phyloP scores from a whole-genome alignment of 2,888 invertebrate genomes.

The Sialis lutaria region DNA sequence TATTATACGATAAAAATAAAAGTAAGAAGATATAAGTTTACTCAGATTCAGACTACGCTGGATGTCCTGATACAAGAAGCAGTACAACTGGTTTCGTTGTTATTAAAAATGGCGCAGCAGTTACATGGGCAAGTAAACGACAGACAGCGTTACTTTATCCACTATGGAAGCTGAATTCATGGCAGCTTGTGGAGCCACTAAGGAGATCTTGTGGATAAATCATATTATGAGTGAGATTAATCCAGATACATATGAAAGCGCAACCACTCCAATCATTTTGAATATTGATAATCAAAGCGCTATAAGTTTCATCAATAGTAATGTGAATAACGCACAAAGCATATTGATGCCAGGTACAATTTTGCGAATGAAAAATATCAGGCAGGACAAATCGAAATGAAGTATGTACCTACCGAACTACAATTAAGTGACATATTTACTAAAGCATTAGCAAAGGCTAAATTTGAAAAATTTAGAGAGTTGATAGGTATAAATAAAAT shows the following conservation, averaged over 20 bases:
- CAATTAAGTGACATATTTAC: background rate
- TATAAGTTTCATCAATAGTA: background rate
- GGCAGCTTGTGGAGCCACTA: background rate
- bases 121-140: constrained; percentile 8
- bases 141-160: constrained; percentile 6
- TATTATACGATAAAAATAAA: constrained; percentile 5
- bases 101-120: constrained; percentile 6
- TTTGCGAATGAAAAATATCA: background rate
- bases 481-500: no score
- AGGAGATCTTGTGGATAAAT: background rate
- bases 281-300: background rate
- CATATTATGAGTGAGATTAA: background rate
- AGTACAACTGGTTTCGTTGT: constrained; percentile 9
- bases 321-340: background rate
- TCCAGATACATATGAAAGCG: background rate
- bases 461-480: no score
- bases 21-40: constrained; percentile 5
- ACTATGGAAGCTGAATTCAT: constrained; percentile 3
- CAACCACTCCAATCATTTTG: background rate
- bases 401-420: background rate
- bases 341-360: background rate
- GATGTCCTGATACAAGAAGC: constrained; percentile 8
- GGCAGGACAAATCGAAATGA: background rate
- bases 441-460: background rate
- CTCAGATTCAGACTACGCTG: constrained; percentile 10